These are phyloP conservation scores for Chascanopsetta lugubris DNA, from an alignment of 2,113 vertebrate genomes.

Conservation along the genomic window DNA sequence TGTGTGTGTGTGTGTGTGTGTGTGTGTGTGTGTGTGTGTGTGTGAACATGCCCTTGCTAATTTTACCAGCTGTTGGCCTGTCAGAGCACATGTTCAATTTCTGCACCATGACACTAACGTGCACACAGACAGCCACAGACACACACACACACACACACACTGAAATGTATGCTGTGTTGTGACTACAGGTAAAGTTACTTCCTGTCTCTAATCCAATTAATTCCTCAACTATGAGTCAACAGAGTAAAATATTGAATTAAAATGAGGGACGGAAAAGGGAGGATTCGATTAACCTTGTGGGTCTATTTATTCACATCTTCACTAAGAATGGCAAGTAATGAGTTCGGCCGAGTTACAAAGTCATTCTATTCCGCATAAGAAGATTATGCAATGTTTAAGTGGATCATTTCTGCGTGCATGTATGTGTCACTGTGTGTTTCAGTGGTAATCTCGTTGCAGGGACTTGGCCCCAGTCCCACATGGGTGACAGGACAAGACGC, in stretches of 20 bases:
- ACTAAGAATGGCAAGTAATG: neutral
- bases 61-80: neutral
- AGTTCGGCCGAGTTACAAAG: constrained; percentile 22
- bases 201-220: neutral
- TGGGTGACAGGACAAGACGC: constrained; percentile 33
- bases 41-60: neutral
- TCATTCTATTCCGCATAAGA: constrained; percentile 8
- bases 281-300: neutral
- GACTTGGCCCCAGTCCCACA: constrained; percentile 25
- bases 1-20: neutral
- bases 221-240: neutral
- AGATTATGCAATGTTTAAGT: constrained; percentile 13
- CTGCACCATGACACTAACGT: neutral
- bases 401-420: constrained; percentile 6
- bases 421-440: constrained; percentile 9
- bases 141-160: neutral
- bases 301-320: neutral
- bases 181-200: no score
- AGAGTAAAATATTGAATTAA: no score
- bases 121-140: neutral
- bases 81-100: neutral
- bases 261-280: no score
- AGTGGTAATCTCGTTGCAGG: constrained; percentile 1
- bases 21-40: neutral
- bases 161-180: neutral